A percentile compares a stretch with the other conserved stretches of the same genome.
These are phyloP conservation scores for Loriculus beryllinus DNA, from an alignment of 2,797 vertebrate species.

Conservation along the genomic window DNA sequence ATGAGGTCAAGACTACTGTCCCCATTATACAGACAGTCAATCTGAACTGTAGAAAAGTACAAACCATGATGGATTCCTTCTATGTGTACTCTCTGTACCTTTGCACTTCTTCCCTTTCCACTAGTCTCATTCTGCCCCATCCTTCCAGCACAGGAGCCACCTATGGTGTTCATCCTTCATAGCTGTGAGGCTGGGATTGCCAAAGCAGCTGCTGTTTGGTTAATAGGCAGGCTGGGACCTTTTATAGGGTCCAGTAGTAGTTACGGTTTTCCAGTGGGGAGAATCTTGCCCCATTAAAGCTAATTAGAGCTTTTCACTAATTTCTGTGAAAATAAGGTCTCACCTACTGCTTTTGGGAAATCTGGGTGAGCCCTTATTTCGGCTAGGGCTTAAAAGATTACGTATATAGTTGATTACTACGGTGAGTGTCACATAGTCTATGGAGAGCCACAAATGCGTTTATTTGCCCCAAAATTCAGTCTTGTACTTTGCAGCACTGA, in stretches of 20 bases:
- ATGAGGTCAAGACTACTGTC: neutral
- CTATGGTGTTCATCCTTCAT: accelerated
- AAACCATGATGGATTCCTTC: neutral
- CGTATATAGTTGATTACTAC: neutral
- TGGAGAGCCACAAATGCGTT: neutral
- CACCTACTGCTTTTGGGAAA: neutral
- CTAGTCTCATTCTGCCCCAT: neutral
- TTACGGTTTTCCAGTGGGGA: neutral
- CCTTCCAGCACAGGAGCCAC: neutral
- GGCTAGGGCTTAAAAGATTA: neutral
- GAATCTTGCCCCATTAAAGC: neutral
- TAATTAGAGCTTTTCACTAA: neutral
- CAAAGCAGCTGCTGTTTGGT: accelerated
- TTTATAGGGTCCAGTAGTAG: neutral
- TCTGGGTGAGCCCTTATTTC: accelerated
- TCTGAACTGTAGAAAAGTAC: neutral
- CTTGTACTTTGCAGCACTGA: neutral
- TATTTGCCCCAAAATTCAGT: neutral
- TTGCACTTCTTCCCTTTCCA: neutral
- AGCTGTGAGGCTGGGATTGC: accelerated
- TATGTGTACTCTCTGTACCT: neutral
- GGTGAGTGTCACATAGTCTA: neutral
- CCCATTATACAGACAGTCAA: neutral
- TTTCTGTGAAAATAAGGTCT: neutral
- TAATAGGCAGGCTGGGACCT: neutral